A percentile compares a stretch with the other conserved stretches of the same genome.
These are phyloP conservation scores for Sebastes dallii DNA, from an alignment of 2,797 vertebrate genomes.

Conservation along the genomic window DNA sequence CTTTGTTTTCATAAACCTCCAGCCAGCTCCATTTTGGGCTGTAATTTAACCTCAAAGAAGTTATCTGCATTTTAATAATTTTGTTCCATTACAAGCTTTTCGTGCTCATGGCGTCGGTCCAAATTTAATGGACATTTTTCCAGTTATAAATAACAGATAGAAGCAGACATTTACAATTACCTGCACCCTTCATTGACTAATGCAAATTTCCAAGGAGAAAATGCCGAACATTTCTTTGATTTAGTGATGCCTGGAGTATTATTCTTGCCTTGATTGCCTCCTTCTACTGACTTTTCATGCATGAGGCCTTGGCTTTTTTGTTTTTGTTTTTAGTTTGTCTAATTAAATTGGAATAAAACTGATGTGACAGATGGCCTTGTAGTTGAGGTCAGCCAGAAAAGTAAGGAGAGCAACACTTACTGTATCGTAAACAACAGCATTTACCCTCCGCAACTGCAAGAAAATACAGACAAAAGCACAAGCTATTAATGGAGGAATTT, in stretches of 20 bases:
- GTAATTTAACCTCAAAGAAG: neutral
- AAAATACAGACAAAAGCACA: neutral
- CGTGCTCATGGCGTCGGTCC: neutral
- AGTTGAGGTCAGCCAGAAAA: neutral
- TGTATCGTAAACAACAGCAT: neutral
- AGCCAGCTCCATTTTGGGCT: neutral
- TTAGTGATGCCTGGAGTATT: neutral
- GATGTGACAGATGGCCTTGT: neutral
- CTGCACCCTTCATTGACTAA: slow-evolving; percentile 6
- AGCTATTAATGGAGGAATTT: neutral
- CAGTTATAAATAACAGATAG: neutral
- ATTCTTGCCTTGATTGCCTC: neutral
- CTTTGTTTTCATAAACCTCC: neutral
- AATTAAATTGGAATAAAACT: neutral
- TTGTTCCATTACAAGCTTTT: neutral
- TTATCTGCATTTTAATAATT: neutral
- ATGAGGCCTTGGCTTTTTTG: neutral
- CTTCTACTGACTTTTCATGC: neutral
- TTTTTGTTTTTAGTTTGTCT: neutral
- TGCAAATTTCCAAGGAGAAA: slow-evolving; percentile 7
- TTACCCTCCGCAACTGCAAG: neutral
- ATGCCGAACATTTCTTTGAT: neutral
- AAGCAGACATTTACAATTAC: neutral
- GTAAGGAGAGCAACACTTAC: neutral
- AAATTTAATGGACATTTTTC: neutral